These are phyloP conservation scores for Epirrhoe tristata DNA, from an alignment of 2,888 invertebrate genomes.

Conservation along the genomic window DNA sequence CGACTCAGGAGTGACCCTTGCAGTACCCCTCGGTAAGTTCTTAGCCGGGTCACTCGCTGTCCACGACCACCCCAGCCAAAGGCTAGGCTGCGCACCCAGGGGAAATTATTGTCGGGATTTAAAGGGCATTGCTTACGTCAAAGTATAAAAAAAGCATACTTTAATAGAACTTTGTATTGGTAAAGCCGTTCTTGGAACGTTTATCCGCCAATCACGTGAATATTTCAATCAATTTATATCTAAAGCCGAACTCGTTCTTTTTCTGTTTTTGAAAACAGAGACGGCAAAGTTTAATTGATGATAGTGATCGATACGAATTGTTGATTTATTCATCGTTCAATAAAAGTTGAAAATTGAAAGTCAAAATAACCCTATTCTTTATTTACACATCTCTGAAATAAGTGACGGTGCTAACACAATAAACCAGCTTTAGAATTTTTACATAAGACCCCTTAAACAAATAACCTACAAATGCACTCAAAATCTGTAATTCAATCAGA, in stretches of 20 bases:
- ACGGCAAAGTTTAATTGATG: conserved; percentile 50
- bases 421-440: not conserved
- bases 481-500: conserved; percentile 49
- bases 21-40: conserved; percentile 72
- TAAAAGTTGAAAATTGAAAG: conserved; percentile 21
- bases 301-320: conserved; percentile 40
- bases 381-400: not conserved
- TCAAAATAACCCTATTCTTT: conserved; percentile 21
- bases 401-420: not conserved
- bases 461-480: conserved; percentile 48
- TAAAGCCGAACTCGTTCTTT: conserved; percentile 21
- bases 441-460: conserved; percentile 7
- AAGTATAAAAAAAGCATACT: conserved; percentile 79
- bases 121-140: conserved; percentile 82
- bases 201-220: conserved; percentile 75
- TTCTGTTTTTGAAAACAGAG: conserved; percentile 29
- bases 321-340: conserved; percentile 30
- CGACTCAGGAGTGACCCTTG: conserved; percentile 77
- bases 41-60: conserved; percentile 74
- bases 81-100: conserved; percentile 75
- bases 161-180: conserved; percentile 70
- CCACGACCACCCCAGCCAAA: conserved; percentile 81
- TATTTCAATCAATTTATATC: conserved; percentile 36
- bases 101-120: conserved; percentile 86
- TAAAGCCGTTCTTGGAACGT: conserved; percentile 44